Base-by-base conservation (phyloP, 92 coral and sea anemone genomes). In the Umimayanthus chanpuru region DNA sequence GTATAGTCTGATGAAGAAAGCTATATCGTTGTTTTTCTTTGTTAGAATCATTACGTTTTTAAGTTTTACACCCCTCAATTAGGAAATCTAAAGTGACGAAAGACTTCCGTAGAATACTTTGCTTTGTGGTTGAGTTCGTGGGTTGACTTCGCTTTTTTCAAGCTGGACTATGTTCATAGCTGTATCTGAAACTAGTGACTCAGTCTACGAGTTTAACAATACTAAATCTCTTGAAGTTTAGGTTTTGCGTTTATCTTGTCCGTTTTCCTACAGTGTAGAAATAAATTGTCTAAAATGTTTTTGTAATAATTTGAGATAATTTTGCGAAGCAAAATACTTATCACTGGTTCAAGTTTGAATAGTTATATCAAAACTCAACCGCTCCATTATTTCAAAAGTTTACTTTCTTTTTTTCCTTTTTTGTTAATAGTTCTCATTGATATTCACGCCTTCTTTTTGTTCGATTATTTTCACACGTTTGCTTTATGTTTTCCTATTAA, bases 81-180 rank as follows among this genome's bases (percentile, higher is more conserved):
- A 53, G 47, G 36, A 39, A 56, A 80, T 23, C 72, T 5, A 30
- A 58, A 29, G 71, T 80, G 41, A 80, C 32, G 72, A 80, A 80
- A 55, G 72, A 80, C 64, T 6, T 56, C 72, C 14, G 50, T 18
- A 53, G 64, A 55, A 25, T 38, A 14, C 43, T 55, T 26, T 32
- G 44, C 84, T 50, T 80, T 67, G 84, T 80, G 70, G 72, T 56
- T 80, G 26, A 58, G 47, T 80, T 64, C 58, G 84, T 80, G 70
- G 71, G 56, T 80, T 55, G 26, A 56, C 28, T 65, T 30, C 71
- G 21, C 84, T 21, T 30, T 53, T 72, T 40, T 72, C 76, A 26
- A 72, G 40, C 40, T 72, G 40, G 30, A 7, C 10, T 26, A 15
- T 6, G 15, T 28, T 56, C 30, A 67, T 80, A 6, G 71, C 71